Evolutionary conservation across 2,888 invertebrate species (phyloP).

Genomic region (Serripes groenlandicus): DNA sequence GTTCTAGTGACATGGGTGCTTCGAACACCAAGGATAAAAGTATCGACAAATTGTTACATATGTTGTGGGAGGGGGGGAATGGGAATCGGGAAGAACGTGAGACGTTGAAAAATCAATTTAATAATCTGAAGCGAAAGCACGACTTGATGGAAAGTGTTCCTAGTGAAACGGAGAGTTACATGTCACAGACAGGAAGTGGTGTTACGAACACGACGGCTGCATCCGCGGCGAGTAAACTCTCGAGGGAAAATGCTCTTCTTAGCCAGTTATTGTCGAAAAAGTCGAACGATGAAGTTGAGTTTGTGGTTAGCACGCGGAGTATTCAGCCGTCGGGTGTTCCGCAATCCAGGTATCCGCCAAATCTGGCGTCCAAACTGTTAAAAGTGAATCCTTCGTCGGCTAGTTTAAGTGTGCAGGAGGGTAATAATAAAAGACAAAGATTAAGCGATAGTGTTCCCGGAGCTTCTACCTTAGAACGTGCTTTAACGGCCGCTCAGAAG

Average conservation of each 20-base stretch:
- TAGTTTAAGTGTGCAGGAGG: slow-evolving; percentile 9
- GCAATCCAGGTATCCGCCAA: slow-evolving; percentile 87
- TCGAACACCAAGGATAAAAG: slow-evolving; percentile 45
- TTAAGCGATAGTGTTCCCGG: slow-evolving; percentile 30
- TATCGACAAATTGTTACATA: slow-evolving; percentile 72
- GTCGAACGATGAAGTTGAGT: slow-evolving; percentile 78
- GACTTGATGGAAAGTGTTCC: slow-evolving; percentile 28
- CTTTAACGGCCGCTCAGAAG: slow-evolving; percentile 36
- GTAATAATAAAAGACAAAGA: slow-evolving; percentile 29
- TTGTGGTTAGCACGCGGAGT: slow-evolving; percentile 79
- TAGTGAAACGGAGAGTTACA: slow-evolving; percentile 23
- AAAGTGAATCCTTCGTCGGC: slow-evolving; percentile 68
- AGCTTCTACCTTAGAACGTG: slow-evolving; percentile 55
- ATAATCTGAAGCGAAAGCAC: slow-evolving; percentile 74
- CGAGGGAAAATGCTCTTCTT: slow-evolving; percentile 81
- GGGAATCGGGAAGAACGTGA: slow-evolving; percentile 53
- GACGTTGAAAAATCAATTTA: slow-evolving; percentile 52
- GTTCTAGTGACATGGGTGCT: slow-evolving; percentile 23
- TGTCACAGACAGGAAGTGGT: slow-evolving; percentile 67
- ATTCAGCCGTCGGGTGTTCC: slow-evolving; percentile 87
- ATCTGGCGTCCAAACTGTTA: slow-evolving; percentile 69
- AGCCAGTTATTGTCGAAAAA: slow-evolving; percentile 82
- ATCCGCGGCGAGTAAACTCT: slow-evolving; percentile 66
- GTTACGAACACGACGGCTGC: slow-evolving; percentile 7
- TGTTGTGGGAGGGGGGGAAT: slow-evolving; percentile 79